phyloP scores from a whole-genome alignment of 1,140 invertebrate species.

The silkworm (Bombyx mori) region ASM3026992v2 NC_085119.1:9506001-9506500 shows the following conservation, averaged over 20 bases:
- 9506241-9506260: slow-evolving; percentile 65
- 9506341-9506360: slow-evolving; percentile 54
- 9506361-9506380: slow-evolving; percentile 41
- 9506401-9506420: not conserved
- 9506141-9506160: slow-evolving; percentile 7
- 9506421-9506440: not conserved
- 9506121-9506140: slow-evolving; percentile 13
- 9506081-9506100: too few relatives aligned
- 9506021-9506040: too few relatives aligned
- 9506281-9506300: slow-evolving; percentile 30
- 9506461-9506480: slow-evolving; percentile 49
- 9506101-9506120: not conserved
- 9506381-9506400: not conserved
- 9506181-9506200: slow-evolving; percentile 42
- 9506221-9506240: slow-evolving; percentile 67
- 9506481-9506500: slow-evolving; percentile 43
- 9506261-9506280: slow-evolving; percentile 65
- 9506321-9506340: slow-evolving; percentile 66
- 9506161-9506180: slow-evolving; percentile 5
- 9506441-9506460: slow-evolving; percentile 8
- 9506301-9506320: slow-evolving; percentile 61
- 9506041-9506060: too few relatives aligned
- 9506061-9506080: too few relatives aligned
- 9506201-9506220: slow-evolving; percentile 32
- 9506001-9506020: too few relatives aligned